Percentiles rank a stretch among this genome's conserved stretches.
These are phyloP conservation scores for Tanaodytes sp. DNA, from an alignment of 2,888 invertebrate species.

Conservation along the genomic window DNA sequence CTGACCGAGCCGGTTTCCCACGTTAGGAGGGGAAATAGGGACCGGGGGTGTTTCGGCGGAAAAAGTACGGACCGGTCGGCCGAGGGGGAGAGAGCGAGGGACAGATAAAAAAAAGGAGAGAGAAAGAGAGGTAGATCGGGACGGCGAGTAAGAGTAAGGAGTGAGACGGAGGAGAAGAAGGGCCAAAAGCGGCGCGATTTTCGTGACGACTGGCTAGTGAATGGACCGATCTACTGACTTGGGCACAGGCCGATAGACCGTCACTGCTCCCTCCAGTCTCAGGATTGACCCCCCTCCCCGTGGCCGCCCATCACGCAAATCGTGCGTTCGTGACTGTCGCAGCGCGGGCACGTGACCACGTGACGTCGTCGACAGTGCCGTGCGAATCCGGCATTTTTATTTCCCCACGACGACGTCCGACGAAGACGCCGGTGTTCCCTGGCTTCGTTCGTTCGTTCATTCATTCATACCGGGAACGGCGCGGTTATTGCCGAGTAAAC, in stretches of 20 bases:
- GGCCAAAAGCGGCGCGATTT: slow-evolving; percentile 52
- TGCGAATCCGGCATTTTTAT: slow-evolving; percentile 49
- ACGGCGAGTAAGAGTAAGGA: not conserved
- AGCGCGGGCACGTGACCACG: slow-evolving; percentile 55
- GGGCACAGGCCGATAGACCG: slow-evolving; percentile 58
- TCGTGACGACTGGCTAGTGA: slow-evolving; percentile 65
- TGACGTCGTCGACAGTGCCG: slow-evolving; percentile 55
- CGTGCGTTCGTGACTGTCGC: slow-evolving; percentile 58
- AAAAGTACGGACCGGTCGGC: too few species aligned
- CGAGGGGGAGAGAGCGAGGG: not conserved
- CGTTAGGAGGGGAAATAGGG: too few species aligned
- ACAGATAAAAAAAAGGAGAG: not conserved
- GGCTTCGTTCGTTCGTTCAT: slow-evolving; percentile 27
- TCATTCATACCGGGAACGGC: slow-evolving; percentile 25
- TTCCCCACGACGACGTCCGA: too few species aligned
- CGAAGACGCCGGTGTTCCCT: too few species aligned
- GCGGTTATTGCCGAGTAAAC: slow-evolving; percentile 49
- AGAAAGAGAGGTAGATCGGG: not conserved
- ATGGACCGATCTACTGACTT: slow-evolving; percentile 62
- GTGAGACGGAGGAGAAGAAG: slow-evolving; percentile 32
- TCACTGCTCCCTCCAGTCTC: slow-evolving; percentile 51
- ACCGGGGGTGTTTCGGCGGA: too few species aligned
- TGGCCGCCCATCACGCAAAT: slow-evolving; percentile 54
- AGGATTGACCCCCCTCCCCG: slow-evolving; percentile 38
- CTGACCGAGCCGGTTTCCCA: too few species aligned